These are phyloP conservation scores for Erithacus rubecula DNA, from an alignment of 2,797 vertebrate genomes.

Conservation along the genomic window DNA sequence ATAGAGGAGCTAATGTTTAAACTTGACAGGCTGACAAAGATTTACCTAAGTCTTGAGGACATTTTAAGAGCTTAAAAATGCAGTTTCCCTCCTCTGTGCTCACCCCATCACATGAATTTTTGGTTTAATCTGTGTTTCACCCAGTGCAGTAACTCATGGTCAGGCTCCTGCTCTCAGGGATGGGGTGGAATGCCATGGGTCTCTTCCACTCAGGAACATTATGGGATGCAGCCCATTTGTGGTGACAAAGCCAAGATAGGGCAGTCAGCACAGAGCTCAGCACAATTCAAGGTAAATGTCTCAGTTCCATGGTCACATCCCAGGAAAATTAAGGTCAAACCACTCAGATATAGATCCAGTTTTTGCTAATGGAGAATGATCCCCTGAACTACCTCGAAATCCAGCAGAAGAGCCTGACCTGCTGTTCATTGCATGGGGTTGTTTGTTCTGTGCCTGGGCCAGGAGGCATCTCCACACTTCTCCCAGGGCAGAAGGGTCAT, in stretches of 20 bases:
- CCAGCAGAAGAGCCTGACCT: not conserved
- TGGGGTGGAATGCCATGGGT: not conserved
- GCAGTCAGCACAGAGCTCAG: not conserved
- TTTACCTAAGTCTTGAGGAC: not conserved
- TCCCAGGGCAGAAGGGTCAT: not conserved
- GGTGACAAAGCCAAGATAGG: not conserved
- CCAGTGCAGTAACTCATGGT: not conserved
- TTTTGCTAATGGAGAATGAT: not conserved
- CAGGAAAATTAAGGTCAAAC: not conserved
- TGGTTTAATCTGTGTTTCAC: not conserved
- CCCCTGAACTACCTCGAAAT: not conserved
- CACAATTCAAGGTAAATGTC: not conserved
- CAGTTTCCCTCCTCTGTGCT: not conserved
- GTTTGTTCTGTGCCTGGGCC: not conserved
- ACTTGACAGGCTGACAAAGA: not conserved
- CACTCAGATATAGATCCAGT: not conserved
- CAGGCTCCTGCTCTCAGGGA: not conserved
- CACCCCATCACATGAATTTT: fast-evolving
- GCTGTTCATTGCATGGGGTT: not conserved
- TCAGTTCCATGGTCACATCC: not conserved
- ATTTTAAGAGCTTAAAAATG: not conserved
- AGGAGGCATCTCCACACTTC: not conserved
- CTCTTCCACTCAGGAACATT: not conserved
- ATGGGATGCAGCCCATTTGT: not conserved
- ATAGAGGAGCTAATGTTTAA: not conserved